These are phyloP conservation scores for Amphilophus citrinellus DNA, from an alignment of 2,113 vertebrate species.

Conservation along the genomic window DNA sequence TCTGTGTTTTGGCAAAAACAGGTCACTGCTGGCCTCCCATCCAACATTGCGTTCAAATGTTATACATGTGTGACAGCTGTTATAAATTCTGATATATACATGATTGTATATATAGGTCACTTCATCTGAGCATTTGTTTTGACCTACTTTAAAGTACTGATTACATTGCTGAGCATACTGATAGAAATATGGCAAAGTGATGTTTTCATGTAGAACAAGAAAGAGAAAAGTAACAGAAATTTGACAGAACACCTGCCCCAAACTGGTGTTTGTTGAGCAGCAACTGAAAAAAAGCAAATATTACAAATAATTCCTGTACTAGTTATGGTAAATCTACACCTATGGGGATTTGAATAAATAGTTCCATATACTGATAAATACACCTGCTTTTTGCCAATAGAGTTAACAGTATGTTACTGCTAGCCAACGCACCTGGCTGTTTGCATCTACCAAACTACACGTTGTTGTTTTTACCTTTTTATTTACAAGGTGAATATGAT, in stretches of 20 bases:
- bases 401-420: background rate
- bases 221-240: background rate
- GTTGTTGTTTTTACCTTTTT: background rate
- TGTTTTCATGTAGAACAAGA: background rate
- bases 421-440: background rate
- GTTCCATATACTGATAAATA: background rate
- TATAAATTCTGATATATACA: constrained; percentile 36
- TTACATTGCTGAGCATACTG: accelerated
- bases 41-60: constrained; percentile 56
- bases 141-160: accelerated
- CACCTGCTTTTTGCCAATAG: background rate
- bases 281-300: background rate
- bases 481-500: background rate
- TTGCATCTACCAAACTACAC: background rate
- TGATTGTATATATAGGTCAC: constrained; percentile 14
- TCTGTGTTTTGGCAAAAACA: constrained; percentile 54
- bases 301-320: too few relatives aligned
- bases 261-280: background rate
- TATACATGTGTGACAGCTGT: constrained; percentile 47
- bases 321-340: too few relatives aligned
- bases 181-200: background rate
- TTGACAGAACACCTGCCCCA: background rate
- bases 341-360: too few relatives aligned
- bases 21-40: constrained; percentile 12
- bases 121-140: background rate